Evolutionary conservation across 2,797 vertebrate genomes (phyloP).

Genomic region (Peromyscus nudipes): DNA sequence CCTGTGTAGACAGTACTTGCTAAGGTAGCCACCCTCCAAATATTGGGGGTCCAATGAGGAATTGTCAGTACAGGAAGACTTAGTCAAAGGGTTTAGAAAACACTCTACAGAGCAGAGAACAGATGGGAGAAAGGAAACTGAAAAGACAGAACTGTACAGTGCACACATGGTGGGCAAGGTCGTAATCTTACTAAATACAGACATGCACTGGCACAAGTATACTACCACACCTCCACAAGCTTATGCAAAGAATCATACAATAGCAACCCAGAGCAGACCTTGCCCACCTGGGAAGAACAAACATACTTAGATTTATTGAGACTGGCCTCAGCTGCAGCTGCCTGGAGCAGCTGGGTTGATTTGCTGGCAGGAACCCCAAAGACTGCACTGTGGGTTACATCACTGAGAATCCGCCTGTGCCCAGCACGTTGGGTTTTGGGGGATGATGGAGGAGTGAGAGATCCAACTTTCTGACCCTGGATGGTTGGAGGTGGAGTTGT

Average conservation of each 20-base stretch:
- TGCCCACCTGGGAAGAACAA: conserved; percentile 1
- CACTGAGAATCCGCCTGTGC: conserved; percentile 97
- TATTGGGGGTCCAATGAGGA: neutral
- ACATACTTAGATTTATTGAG: conserved; percentile 99
- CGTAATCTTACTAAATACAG: conserved; percentile 31
- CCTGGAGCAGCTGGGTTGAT: conserved; percentile 97
- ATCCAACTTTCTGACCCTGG: conserved; percentile 93
- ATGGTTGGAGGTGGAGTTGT: conserved; percentile 80
- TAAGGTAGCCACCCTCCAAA: neutral
- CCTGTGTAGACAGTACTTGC: neutral
- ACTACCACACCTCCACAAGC: neutral
- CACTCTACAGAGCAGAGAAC: neutral
- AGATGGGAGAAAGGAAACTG: conserved; percentile 25
- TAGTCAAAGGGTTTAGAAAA: conserved; percentile 15
- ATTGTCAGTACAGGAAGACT: neutral
- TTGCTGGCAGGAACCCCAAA: conserved; percentile 99
- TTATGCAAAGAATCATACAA: conserved; percentile 34
- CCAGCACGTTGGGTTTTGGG: conserved; percentile 96
- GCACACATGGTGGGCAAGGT: neutral
- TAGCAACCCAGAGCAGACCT: neutral
- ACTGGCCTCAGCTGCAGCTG: conserved; percentile 97
- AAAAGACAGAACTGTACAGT: neutral
- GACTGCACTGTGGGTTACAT: conserved; percentile 97
- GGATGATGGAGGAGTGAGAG: conserved; percentile 97
- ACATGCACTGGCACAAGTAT: neutral